phyloP scores from a whole-genome alignment of 2,797 vertebrate species.

The Sardinella longiceps region DNA sequence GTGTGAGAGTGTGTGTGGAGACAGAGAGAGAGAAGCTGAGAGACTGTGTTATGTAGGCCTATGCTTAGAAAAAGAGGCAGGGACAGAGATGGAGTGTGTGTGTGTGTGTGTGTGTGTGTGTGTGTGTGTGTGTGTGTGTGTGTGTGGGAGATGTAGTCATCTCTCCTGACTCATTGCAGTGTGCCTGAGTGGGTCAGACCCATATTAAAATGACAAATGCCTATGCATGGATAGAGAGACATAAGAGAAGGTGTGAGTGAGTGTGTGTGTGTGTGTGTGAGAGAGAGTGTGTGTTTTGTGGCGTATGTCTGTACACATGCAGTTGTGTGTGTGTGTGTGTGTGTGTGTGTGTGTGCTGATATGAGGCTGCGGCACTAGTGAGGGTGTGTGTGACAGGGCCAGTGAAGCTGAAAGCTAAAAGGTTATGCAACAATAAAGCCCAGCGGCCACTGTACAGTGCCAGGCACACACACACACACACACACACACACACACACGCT shows the following conservation, averaged over 20 bases:
- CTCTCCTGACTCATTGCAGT: not conserved
- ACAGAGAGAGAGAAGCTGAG: too few relatives aligned
- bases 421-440: conserved; percentile 17
- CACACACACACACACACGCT: not conserved
- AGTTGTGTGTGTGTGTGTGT: conserved; percentile 8
- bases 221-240: not conserved
- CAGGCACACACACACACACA: not conserved
- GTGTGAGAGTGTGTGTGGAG: not conserved
- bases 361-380: not conserved
- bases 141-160: not conserved
- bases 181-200: not conserved
- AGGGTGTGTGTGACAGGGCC: not conserved
- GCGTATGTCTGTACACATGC: too few relatives aligned
- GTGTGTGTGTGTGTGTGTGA: not conserved
- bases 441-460: not conserved
- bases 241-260: not conserved
- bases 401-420: not conserved
- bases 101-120: not conserved
- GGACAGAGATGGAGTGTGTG: not conserved
- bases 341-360: not conserved
- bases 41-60: not conserved
- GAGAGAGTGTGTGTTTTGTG: not conserved
- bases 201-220: not conserved
- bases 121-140: not conserved
- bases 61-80: too few relatives aligned